phyloP scores from a whole-genome alignment of 2,797 vertebrate genomes.

The Paratrypauchen microcephalus region DNA sequence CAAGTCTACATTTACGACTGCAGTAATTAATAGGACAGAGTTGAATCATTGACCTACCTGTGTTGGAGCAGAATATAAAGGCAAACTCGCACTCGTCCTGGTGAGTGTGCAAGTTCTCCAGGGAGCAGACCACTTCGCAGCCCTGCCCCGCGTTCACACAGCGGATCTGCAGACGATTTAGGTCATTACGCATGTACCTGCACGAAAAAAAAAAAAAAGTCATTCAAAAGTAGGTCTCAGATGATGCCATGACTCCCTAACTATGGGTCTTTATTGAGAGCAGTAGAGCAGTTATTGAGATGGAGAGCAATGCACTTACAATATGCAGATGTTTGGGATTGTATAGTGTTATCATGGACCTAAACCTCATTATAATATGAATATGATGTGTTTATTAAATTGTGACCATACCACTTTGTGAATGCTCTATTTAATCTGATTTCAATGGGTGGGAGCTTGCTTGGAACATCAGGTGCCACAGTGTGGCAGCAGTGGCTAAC shows the following conservation, averaged over 20 bases:
- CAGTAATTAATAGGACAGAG: not conserved
- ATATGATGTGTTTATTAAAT: not conserved
- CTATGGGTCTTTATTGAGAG: not conserved
- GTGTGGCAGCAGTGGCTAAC: no score
- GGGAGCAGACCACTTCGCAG: constrained; percentile 84
- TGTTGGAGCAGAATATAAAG: constrained; percentile 81
- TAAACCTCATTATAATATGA: not conserved
- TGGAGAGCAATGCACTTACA: not conserved
- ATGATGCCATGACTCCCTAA: not conserved
- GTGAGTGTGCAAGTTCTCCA: constrained; percentile 85
- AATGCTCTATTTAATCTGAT: no score
- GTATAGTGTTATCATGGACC: not conserved
- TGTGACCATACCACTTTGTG: no score
- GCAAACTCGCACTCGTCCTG: constrained; percentile 86
- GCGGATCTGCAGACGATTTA: constrained; percentile 86
- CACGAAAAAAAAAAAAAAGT: constrained; percentile 2
- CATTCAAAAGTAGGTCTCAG: not conserved
- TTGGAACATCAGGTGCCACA: no score
- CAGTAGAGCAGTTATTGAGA: no score
- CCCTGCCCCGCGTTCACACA: constrained; percentile 84
- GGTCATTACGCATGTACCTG: constrained; percentile 92
- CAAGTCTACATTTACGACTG: not conserved
- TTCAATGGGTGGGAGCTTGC: no score
- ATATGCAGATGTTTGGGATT: not conserved
- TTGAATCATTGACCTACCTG: constrained; percentile 64